Evolutionary conservation across 2,888 invertebrate genomes (phyloP), one percentile per base, ranked within the genome.

Genomic region (Cecidostiba fungosa): DNA sequence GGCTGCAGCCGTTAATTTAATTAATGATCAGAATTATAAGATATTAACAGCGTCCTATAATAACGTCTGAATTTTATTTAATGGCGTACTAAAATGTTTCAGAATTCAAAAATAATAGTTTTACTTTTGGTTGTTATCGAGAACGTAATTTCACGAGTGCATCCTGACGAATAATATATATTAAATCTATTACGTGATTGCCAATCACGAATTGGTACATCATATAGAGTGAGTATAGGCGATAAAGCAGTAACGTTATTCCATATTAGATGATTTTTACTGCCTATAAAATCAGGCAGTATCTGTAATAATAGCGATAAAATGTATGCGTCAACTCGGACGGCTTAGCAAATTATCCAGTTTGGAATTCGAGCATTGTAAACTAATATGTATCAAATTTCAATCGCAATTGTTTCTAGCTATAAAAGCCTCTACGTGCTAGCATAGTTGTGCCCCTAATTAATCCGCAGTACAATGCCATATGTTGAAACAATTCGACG

Each of bases 1-100:
- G n/a, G 54, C n/a, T 8, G 54, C 54, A 59, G 54, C n/a, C 54
- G 54, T n/a, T 59, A 59, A 59, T 59, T 59, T n/a, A 59, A 59
- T 59, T 59, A 59, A 50, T n/a, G 19, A 8, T 23, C 54, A 23
- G 8, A 59, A 23, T 59, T 59, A n/a, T 8, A n/a, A 59, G 8
- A 50, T 50, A 19, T 50, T 50, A 19, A 50, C 50, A 19, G 16
- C 5, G 3, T 1, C 50, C 50, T 16, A 19, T 19, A 39, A 43
- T 10, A 10, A 4, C 50, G 43, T 50, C 19, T 50, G 50, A 50
- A 19, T 19, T 50, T 50, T 3, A 50, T 50, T 50, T 50, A 50
- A 50, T 5, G 19, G 19, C 0, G 5, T 4, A 19, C 1, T 19
- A 19, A 19, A 16, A 43, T 10, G 43, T 2, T 10, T 12, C 43